Evolutionary conservation across 2,797 vertebrate species (phyloP).

Genomic region (Crocodylus rhombifer): DNA sequence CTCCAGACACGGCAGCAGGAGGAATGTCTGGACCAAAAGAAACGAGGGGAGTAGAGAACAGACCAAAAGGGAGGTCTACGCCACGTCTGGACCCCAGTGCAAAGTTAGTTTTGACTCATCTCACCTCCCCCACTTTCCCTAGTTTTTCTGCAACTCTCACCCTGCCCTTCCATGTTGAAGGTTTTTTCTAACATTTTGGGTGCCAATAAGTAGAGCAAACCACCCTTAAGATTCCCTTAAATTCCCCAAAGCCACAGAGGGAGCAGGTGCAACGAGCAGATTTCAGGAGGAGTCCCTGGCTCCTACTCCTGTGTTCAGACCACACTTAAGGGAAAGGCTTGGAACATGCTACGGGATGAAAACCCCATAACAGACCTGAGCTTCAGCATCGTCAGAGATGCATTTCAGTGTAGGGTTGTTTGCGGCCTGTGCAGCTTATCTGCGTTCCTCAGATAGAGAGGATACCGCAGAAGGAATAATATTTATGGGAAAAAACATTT

Average conservation of each 20-base stretch:
- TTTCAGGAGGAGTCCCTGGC: neutral
- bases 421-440: neutral
- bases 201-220: neutral
- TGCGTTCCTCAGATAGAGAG: neutral
- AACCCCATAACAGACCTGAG: neutral
- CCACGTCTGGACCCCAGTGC: neutral
- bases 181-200: neutral
- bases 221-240: neutral
- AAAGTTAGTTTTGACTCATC: neutral
- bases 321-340: neutral
- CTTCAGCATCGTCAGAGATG: rapidly evolving
- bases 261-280: neutral
- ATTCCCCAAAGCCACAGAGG: neutral
- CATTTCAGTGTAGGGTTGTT: rapidly evolving
- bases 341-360: neutral
- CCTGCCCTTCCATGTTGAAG: neutral
- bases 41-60: neutral
- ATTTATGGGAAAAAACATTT: neutral
- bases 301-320: neutral
- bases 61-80: neutral
- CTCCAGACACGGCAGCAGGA: neutral
- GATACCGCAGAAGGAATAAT: neutral
- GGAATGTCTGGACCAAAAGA: rapidly evolving
- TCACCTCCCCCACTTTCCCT: neutral
- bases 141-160: neutral